Percentiles rank a stretch among this genome's conserved stretches.
phyloP scores from a whole-genome alignment of 2,888 invertebrate species.

The Julus scandinavius region DNA sequence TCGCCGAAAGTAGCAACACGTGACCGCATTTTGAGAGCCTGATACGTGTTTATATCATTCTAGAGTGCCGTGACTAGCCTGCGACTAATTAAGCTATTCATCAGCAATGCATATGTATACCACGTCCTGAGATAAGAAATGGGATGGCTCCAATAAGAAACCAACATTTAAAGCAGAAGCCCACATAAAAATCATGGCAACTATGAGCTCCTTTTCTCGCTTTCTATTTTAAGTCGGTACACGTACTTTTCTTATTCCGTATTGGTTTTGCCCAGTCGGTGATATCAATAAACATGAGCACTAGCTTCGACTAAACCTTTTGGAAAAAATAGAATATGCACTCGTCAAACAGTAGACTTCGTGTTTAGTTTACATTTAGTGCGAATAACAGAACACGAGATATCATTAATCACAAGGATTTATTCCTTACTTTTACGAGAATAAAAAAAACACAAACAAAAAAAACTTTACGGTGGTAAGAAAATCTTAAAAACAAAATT shows the following conservation, averaged over 20 bases:
- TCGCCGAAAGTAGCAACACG: background rate
- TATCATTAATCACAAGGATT: too few species aligned
- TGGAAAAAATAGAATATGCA: background rate
- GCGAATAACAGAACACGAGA: too few species aligned
- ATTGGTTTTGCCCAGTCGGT: background rate
- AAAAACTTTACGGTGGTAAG: too few species aligned
- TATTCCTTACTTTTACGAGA: too few species aligned
- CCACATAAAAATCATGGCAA: background rate
- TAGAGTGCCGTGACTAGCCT: background rate
- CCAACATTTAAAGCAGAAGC: background rate
- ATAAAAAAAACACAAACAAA: too few species aligned
- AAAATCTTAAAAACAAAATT: too few species aligned
- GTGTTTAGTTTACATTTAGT: too few species aligned
- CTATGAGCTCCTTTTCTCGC: too few species aligned
- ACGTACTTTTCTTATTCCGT: background rate
- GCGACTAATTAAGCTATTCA: constrained; percentile 7
- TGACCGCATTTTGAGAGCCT: background rate
- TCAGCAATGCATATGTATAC: constrained; percentile 18
- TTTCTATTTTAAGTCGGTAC: background rate
- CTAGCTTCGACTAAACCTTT: background rate
- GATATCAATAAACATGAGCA: background rate
- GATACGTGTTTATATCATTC: constrained; percentile 2
- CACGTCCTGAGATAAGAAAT: background rate
- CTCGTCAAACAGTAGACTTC: background rate
- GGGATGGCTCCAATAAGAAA: background rate